phyloP scores from a whole-genome alignment of 2,888 invertebrate species.

The Andrena praecox region DNA sequence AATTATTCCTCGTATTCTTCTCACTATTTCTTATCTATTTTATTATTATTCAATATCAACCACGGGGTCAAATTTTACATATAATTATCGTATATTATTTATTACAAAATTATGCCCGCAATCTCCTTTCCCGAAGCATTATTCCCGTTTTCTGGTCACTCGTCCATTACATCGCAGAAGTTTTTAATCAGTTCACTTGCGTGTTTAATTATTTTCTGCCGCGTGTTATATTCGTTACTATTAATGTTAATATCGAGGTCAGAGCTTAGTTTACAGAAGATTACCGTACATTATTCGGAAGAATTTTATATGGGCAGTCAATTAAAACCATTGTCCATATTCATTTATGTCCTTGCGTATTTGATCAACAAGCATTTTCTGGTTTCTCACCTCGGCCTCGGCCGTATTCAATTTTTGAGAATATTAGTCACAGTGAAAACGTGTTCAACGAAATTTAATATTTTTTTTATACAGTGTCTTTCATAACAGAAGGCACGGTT shows the following conservation, averaged over 20 bases:
- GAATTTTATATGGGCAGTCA: too few species aligned
- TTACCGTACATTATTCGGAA: background rate
- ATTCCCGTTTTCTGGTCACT: background rate
- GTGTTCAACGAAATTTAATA: too few species aligned
- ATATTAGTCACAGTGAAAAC: too few species aligned
- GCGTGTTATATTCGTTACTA: background rate
- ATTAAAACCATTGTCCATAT: too few species aligned
- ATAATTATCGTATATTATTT: background rate
- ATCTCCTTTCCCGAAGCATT: background rate
- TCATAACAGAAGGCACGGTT: too few species aligned
- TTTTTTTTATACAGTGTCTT: too few species aligned
- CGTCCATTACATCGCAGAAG: too few species aligned
- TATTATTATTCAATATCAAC: background rate
- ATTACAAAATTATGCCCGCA: background rate
- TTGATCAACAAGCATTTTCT: too few species aligned
- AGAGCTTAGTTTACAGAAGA: background rate
- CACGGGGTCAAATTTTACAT: background rate
- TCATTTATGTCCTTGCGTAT: too few species aligned
- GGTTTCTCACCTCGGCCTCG: too few species aligned
- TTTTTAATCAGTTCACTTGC: background rate
- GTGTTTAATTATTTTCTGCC: background rate
- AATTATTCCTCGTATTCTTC: too few species aligned
- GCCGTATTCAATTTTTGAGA: too few species aligned
- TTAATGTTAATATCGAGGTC: background rate
- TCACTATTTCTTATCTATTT: background rate